Evolutionary conservation across 2,797 vertebrate genomes (phyloP), one percentile per base, ranked within the genome.

Genomic region (Centropyge bicolor): DNA sequence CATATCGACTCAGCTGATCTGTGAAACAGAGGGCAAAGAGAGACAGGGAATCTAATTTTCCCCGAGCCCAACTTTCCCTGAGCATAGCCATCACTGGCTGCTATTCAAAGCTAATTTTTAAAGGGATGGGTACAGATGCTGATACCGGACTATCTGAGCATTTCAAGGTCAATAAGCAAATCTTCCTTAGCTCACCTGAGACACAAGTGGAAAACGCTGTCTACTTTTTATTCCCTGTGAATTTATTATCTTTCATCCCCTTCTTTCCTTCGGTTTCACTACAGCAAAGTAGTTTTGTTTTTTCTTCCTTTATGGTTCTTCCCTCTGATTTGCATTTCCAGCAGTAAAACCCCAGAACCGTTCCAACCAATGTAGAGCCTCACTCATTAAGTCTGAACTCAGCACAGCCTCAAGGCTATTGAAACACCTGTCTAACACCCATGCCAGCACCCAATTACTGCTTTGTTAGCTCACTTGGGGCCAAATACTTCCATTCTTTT

Each of bases 401-500:
- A 70, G 46, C 54, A 45, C 20, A n/a, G 56, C 54, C 78, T 69
- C 16, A 5, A 69, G 57, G 65, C 48, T 78, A 56, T 48, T 59
- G 12, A 60, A 86, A 57, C 52, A 87, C 51, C 64, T 79, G 55
- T 75, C 51, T n/a, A 20, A 51, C 56, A 66, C 22, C 19, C 10
- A 74, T 17, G 54, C 69, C 49, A 70, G 57, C 43, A 22, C 38
- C 69, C 76, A 84, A 83, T 82, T 84, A 69, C n/a, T 12, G 35
- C 35, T 64, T 20, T 43, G 11, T 51, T 63, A 17, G 55, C 35
- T 56, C 49, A 74, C 54, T 59, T 8, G 19, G 40, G 56, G 24
- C 24, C 20, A 27, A 64, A 69, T 6, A 11, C 8, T 43, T 31
- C 27, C 43, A 59, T 9, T 24, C 60, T 40, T 74, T 38, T 60